Evolutionary conservation across 2,113 vertebrate genomes (phyloP), one percentile per base, ranked within the genome.

Genomic region (Phalacrocorax pelagicus): DNA sequence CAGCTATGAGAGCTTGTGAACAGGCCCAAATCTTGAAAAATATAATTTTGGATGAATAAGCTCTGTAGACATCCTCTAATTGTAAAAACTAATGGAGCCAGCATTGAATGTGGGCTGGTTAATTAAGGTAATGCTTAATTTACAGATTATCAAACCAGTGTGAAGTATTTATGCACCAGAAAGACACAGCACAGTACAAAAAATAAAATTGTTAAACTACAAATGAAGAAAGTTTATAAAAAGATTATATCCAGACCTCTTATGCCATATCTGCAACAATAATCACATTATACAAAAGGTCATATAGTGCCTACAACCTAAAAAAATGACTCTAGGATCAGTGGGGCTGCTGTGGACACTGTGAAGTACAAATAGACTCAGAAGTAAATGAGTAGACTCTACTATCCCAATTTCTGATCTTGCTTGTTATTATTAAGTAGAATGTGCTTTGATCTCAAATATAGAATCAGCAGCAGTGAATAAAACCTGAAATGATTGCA

Each of bases 41-140:
- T 73, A 32, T 19, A 23, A 63, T 27, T n/a, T 81, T 62, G 66
- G 20, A 69, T 80, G 21, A 36, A 13, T 79, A 80, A 81, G 23
- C 2, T 85, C 51, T 46, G 6, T 46, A 40, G 38, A 32, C 10
- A 81, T 49, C 7, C 11, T 67, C 51, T 54, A 90, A 79, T 51
- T 88, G 23, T 79, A 88, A 94, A 93, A 67, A 36, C 17, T 81
- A 69, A 81, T 66, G 30, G 17, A 72, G 12, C 15, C 63, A 79
- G n/a, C 52, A 86, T 51, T 86, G 51, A 92, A 91, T 38, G 40
- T 86, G 32, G n/a, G 24, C 21, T 79, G 13, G 20, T 71, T 88
- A 92, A 92, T 91, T 94, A 91, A 54, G 10, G 66, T 90, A 88
- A 78, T 86, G 81, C 16, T 79, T 91, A 96, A 95, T 94, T 90